Conservation (phyloP, 2,113 vertebrate species). For the Callionymus lyra region DNA sequence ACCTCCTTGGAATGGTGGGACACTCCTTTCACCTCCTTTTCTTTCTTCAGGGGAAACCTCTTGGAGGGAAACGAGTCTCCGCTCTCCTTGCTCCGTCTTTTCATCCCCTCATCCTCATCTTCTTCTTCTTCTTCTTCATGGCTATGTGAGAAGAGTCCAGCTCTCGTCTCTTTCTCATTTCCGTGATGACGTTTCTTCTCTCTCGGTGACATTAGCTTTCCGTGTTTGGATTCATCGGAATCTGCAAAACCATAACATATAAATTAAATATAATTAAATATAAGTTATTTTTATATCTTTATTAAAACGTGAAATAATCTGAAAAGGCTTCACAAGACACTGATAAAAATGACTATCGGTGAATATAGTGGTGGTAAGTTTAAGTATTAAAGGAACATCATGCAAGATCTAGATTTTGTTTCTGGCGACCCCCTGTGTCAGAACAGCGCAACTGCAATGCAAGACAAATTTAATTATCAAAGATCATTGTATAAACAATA, state of each 20-base stretch:
- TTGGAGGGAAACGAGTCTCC: constrained; percentile 57
- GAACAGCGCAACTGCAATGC: too few relatives aligned
- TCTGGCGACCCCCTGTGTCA: too few relatives aligned
- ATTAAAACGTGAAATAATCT: too few relatives aligned
- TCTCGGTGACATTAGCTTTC: constrained; percentile 11
- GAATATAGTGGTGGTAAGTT: too few relatives aligned
- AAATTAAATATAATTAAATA: too few relatives aligned
- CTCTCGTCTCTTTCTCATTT: constrained; percentile 30
- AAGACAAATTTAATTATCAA: too few relatives aligned
- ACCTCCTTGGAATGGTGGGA: constrained; percentile 73
- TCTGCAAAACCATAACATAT: background rate
- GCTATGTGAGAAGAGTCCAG: constrained; percentile 3
- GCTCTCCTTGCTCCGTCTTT: constrained; percentile 35
- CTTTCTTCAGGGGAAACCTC: constrained; percentile 29
- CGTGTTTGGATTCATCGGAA: constrained; percentile 15
- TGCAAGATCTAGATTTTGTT: too few relatives aligned
- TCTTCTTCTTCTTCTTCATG: constrained; percentile 9
- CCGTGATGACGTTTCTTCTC: constrained; percentile 20
- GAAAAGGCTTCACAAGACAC: too few relatives aligned
- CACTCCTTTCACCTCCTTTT: constrained; percentile 29
- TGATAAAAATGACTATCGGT: too few relatives aligned
- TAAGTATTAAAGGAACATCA: too few relatives aligned
- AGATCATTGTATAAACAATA: too few relatives aligned
- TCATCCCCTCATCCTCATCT: constrained; percentile 26
- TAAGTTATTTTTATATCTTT: too few relatives aligned